Percentiles rank a stretch among this genome's conserved stretches.
Conservation (phyloP, 2,113 vertebrate genomes). For the Coreoperca whiteheadi region DNA sequence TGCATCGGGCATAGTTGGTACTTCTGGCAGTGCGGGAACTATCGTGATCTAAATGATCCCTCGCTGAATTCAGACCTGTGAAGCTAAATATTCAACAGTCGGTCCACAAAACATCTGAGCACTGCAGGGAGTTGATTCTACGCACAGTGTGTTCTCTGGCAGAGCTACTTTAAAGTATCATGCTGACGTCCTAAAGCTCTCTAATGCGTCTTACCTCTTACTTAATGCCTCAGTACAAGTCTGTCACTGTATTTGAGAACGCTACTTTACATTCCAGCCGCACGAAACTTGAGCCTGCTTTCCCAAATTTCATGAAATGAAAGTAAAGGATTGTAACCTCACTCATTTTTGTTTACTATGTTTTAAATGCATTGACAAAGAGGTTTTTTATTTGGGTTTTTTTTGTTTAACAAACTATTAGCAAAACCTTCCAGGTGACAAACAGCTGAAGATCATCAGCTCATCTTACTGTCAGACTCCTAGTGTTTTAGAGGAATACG, state of each 20-base stretch:
- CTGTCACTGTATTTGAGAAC: neutral
- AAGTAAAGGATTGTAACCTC: too few species aligned
- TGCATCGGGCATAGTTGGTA: neutral
- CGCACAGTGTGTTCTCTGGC: neutral
- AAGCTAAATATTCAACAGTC: constrained; percentile 11
- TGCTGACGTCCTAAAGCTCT: neutral
- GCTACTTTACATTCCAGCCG: neutral
- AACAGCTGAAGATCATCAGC: neutral
- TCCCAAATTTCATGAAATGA: neutral
- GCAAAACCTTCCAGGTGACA: neutral
- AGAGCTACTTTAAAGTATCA: neutral
- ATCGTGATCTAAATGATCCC: neutral
- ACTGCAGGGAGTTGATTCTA: neutral
- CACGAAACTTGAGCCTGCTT: neutral
- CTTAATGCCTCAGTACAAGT: neutral
- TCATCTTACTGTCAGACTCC: neutral
- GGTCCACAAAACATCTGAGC: neutral
- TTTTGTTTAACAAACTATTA: neutral
- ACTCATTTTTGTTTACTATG: too few species aligned
- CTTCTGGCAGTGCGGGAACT: neutral
- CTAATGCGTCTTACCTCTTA: neutral
- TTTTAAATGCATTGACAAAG: too few species aligned
- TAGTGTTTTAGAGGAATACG: neutral
- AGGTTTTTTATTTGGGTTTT: too few species aligned
- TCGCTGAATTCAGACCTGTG: neutral